Evolutionary conservation across 1,140 invertebrate genomes (phyloP).

Genomic region (Heliconius himera): DNA sequence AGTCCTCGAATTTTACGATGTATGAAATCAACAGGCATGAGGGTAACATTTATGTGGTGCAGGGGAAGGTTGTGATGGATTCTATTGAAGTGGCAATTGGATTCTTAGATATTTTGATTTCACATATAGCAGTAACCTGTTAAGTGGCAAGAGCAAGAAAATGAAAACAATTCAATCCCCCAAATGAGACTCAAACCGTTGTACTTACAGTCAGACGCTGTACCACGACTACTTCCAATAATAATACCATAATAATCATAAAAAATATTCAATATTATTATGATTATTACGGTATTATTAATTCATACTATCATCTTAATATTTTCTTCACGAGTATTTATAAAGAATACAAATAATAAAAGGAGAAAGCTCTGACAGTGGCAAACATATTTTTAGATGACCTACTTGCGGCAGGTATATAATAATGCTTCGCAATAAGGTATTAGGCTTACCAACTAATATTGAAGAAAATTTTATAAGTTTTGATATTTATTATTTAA

Average conservation of each 20-base stretch:
- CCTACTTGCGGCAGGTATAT: constrained; percentile 4
- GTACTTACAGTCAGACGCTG: too few species aligned
- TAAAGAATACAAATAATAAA: constrained; percentile 8
- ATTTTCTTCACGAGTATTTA: not conserved
- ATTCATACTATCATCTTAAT: not conserved
- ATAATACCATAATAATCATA: not conserved
- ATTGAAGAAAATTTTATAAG: not conserved
- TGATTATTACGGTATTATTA: not conserved
- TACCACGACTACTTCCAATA: too few species aligned
- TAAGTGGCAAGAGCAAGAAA: too few species aligned
- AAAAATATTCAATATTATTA: not conserved
- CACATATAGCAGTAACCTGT: too few species aligned
- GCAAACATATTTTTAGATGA: constrained; percentile 11
- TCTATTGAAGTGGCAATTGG: not conserved
- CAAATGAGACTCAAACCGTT: too few species aligned
- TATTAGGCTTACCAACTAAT: not conserved
- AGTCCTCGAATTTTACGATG: constrained; percentile 24
- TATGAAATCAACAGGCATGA: constrained; percentile 32
- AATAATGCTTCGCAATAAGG: not conserved
- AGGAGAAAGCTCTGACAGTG: not conserved
- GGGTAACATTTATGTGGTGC: constrained; percentile 2
- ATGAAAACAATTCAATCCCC: too few species aligned
- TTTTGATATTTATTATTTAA: too few species aligned
- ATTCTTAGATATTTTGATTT: not conserved
- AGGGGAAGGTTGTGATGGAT: constrained; percentile 12